These are phyloP conservation scores for Corythaeola cristata DNA, from an alignment of 2,113 vertebrate genomes.

Conservation along the genomic window DNA sequence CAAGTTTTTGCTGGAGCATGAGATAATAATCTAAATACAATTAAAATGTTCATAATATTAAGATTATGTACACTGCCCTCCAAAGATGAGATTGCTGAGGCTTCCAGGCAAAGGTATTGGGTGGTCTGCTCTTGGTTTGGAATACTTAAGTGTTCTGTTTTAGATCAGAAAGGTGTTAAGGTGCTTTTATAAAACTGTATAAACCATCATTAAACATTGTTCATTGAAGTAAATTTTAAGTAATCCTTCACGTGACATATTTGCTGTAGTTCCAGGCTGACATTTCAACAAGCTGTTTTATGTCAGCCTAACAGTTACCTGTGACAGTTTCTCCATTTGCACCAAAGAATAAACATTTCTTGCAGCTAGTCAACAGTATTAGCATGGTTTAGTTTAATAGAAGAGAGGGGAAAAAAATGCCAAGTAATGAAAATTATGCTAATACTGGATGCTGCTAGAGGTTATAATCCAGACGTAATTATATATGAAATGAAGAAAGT, in stretches of 20 bases:
- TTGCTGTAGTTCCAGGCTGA: conserved; percentile 68
- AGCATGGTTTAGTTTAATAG: conserved; percentile 46
- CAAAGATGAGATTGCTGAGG: conserved; percentile 62
- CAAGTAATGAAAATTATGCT: conserved; percentile 50
- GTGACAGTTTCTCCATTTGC: conserved; percentile 67
- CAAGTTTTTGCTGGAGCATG: conserved; percentile 38
- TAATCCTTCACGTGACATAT: conserved; percentile 63
- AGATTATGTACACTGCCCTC: conserved; percentile 21
- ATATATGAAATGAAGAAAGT: conserved; percentile 25
- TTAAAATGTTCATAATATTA: conserved; percentile 66
- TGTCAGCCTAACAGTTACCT: conserved; percentile 67
- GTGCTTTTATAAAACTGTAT: conserved; percentile 76
- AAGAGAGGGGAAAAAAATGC: neutral
- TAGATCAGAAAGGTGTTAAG: conserved; percentile 77
- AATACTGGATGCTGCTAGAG: conserved; percentile 41
- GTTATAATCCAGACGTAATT: conserved; percentile 54
- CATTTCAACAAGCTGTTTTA: conserved; percentile 71
- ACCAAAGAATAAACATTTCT: conserved; percentile 40
- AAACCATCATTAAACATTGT: conserved; percentile 74
- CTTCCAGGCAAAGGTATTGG: conserved; percentile 68
- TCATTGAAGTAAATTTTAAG: conserved; percentile 70
- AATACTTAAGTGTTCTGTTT: conserved; percentile 68
- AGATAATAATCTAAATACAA: conserved; percentile 74
- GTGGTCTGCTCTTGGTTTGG: conserved; percentile 71
- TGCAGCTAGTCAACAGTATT: conserved; percentile 47